Percentiles rank a stretch among this genome's conserved stretches.
Conservation (phyloP, 1,140 invertebrate genomes). For the Steinernema khuongi region DNA sequence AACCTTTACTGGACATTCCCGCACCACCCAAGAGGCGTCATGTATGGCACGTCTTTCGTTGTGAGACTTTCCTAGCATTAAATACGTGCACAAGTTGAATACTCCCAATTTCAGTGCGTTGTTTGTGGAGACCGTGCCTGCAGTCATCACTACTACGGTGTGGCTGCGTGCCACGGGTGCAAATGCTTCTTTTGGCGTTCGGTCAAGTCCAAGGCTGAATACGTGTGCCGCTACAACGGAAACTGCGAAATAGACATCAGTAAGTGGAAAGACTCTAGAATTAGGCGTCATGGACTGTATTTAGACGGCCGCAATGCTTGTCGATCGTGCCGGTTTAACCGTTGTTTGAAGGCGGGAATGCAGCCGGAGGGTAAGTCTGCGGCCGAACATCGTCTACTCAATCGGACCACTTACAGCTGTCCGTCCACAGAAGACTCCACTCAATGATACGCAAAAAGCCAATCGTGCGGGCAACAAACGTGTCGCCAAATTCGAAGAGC, state of each 20-base stretch:
- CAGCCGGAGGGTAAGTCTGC: slow-evolving; percentile 38
- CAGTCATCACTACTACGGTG: slow-evolving; percentile 70
- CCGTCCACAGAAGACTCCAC: slow-evolving; percentile 33
- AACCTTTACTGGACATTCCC: no score
- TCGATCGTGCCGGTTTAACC: slow-evolving; percentile 85
- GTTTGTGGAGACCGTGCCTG: slow-evolving; percentile 54
- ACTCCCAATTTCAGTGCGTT: slow-evolving; percentile 44
- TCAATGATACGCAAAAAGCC: slow-evolving; percentile 25
- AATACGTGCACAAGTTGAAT: not conserved
- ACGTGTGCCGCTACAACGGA: slow-evolving; percentile 85
- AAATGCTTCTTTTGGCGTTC: slow-evolving; percentile 88
- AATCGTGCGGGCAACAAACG: slow-evolving; percentile 19
- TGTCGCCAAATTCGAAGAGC: slow-evolving; percentile 7
- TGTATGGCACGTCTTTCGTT: no score
- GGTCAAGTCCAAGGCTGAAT: slow-evolving; percentile 67
- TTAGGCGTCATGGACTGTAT: not conserved
- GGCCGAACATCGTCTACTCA: not conserved
- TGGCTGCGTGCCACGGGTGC: slow-evolving; percentile 85
- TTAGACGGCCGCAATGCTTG: slow-evolving; percentile 79
- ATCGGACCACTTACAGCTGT: slow-evolving; percentile 21
- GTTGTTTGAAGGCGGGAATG: slow-evolving; percentile 77
- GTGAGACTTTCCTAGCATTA: no score
- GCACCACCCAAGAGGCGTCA: no score
- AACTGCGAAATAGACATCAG: slow-evolving; percentile 77
- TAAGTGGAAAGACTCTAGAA: slow-evolving; percentile 16